Conservation (phyloP, 2,797 vertebrate genomes). For the Sebastes paucispinis region DNA sequence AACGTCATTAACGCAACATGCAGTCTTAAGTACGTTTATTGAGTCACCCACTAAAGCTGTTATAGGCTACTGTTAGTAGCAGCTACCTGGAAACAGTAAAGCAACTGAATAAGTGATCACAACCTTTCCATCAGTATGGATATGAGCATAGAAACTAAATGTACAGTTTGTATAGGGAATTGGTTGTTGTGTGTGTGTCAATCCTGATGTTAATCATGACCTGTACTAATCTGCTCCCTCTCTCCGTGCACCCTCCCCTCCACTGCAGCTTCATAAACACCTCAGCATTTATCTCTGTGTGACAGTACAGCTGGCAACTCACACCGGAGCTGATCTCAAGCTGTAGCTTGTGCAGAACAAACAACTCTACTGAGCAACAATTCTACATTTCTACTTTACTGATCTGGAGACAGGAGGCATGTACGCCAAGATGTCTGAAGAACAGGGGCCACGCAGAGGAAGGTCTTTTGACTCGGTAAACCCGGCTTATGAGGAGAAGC, state of each 20-base stretch:
- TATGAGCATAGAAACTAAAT: not conserved
- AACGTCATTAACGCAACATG: not conserved
- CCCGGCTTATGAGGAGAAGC: slow-evolving; percentile 16
- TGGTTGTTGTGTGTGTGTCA: not conserved
- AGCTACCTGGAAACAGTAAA: not conserved
- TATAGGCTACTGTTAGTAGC: not conserved
- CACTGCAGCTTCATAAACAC: slow-evolving; percentile 41
- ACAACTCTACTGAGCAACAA: not conserved
- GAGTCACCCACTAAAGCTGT: not conserved
- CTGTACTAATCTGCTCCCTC: not conserved
- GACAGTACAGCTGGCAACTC: not conserved
- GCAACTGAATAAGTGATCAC: not conserved
- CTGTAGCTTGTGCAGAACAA: not conserved
- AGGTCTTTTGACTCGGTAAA: slow-evolving; percentile 6
- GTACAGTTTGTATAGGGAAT: not conserved
- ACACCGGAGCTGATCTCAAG: not conserved
- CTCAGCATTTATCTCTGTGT: not conserved
- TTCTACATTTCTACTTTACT: not conserved
- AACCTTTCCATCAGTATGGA: not conserved
- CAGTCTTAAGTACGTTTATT: not conserved
- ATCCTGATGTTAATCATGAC: not conserved
- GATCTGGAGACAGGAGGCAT: slow-evolving; percentile 12
- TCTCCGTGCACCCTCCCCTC: slow-evolving; percentile 10
- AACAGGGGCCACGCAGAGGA: not conserved
- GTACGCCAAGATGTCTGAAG: slow-evolving; percentile 10